These are phyloP conservation scores for Urocolius indicus DNA, from an alignment of 2,113 vertebrate species.

Conservation along the genomic window DNA sequence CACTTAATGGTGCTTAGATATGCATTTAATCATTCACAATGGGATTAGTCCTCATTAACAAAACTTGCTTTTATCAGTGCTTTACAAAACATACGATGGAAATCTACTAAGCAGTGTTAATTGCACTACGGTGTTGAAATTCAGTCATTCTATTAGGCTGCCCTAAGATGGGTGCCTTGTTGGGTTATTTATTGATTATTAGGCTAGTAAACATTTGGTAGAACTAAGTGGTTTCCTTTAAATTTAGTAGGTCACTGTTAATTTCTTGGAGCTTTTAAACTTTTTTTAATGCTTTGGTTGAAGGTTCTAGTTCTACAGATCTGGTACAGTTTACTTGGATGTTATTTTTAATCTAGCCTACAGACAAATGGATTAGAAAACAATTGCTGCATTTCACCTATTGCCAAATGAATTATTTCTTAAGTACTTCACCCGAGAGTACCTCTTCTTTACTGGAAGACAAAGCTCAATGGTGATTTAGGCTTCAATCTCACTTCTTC, in stretches of 20 bases:
- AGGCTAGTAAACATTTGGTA: neutral
- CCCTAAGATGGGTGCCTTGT: neutral
- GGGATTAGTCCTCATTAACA: neutral
- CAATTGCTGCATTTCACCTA: neutral
- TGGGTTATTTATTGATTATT: neutral
- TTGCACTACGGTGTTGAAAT: fast-evolving
- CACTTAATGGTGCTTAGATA: neutral
- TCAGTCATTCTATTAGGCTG: neutral
- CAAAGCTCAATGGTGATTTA: neutral
- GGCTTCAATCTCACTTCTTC: neutral
- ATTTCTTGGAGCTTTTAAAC: neutral
- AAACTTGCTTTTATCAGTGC: neutral
- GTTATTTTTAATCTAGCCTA: neutral
- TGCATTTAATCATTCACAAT: fast-evolving
- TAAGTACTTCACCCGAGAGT: neutral
- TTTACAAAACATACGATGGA: fast-evolving
- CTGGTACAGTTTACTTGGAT: neutral
- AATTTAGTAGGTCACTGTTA: neutral
- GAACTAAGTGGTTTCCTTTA: neutral
- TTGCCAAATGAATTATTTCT: neutral
- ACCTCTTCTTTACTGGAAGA: neutral
- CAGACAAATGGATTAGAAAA: neutral
- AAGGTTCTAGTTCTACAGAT: neutral
- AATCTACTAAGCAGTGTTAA: fast-evolving
- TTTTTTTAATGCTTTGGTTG: neutral